Base-by-base conservation (phyloP, 2,113 vertebrate species). In the Aspidoscelis tigris region DNA sequence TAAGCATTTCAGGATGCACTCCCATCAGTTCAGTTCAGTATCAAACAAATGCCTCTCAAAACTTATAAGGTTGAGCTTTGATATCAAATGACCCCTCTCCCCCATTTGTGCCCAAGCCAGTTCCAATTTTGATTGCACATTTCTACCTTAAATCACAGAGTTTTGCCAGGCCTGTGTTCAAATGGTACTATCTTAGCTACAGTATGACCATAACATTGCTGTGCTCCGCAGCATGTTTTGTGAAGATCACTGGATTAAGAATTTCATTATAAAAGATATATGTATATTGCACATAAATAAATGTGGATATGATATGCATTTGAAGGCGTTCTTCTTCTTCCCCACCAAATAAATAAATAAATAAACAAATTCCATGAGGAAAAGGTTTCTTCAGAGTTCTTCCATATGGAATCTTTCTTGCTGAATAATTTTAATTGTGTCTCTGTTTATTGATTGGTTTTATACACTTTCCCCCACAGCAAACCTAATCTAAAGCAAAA, bases 401-500 rank as follows among this genome's bases (percentile, higher is more conserved):
- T 58, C 85, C 75, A 41, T 4, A 82, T 16, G 83, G 80, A 74
- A 78, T 85, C 69, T 75, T 88, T 84, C 58, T 78, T 24, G 73
- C 61, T 33, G 43, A 47, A 73, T 44, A 65, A 66, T 55, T 86
- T 73, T 72, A 43, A 74, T 73, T 82, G 55, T 41, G 4, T 65
- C 88, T 87, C 86, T 64, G 85, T 92, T 85, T 88, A 58, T 73
- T 86, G 2, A 0, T 88, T 85, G 87, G 44, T 24, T 61, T 20
- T 89, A 41, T 86, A 3, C 58, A 16, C 53, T 14, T 43, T n/a
- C 24, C 33, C 79, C 84, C 64, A 65, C 2, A 43, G 80, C 22
- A 81, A 68, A 83, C 83, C 33, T 86, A 70, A 39, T 86, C 82
- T 87, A 81, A 84, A 85, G 81, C 78, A 92, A 94, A 92, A 87